Evolutionary conservation across 2,113 vertebrate species (phyloP), one percentile per base, ranked within the genome.

Genomic region (Oreochromis spilurus): DNA sequence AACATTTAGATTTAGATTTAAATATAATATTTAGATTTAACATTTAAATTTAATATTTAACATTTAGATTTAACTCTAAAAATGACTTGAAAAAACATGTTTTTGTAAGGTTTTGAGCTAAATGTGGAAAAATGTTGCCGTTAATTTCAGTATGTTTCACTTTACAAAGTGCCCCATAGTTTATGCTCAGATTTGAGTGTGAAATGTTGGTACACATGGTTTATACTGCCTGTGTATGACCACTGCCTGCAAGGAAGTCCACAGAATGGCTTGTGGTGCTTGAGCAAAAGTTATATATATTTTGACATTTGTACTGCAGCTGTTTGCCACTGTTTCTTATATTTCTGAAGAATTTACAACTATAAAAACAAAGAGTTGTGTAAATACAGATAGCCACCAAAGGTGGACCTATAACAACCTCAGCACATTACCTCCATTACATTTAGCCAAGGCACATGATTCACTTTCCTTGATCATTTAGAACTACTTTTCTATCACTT

Each of bases 91-190:
- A 55, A 55, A 55, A 55, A 26, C 6, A 26, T 14, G 54, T 55
- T 14, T 26, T 55, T 55, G 21, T 55, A 55, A 26, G 6, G 12
- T 55, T 55, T 26, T 26, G 54, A 26, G 54, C 54, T 9, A 58
- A 31, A 58, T 58, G 55, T 58, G 55, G 26, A 9, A 58, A 58
- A 58, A 58, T 31, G 14, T 58, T 58, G 55, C 26, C 0, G 4
- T 58, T 58, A 58, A 55, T 55, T 26, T 55, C 54, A 26, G 1
- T 11, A 26, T 26, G 12, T 55, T 55, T 34, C 34, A 34, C 34
- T 34, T 55, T 14, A 55, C 12, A 31, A 31, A 58, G 57, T 2
- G 0, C 55, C 26, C 7, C 55, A 1, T 0, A 31, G 57, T 70
- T 45, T 45, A 17, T 40, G 13, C 14, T 9, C 67, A 24, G 67